Conservation (phyloP, 2,888 invertebrate genomes). For the Anodontia alba region DNA sequence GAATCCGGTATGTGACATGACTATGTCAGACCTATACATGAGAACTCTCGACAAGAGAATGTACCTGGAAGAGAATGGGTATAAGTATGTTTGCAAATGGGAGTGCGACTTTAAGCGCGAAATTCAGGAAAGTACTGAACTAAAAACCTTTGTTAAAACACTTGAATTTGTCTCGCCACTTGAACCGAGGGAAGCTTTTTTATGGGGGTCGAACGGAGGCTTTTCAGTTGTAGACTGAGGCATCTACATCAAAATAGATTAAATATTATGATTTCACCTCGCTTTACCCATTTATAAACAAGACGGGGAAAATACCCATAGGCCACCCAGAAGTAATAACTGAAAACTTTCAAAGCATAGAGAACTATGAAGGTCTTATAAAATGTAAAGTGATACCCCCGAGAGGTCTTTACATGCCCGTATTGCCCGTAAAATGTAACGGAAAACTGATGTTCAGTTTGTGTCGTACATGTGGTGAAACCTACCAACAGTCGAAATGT, state of each 20-base stretch:
- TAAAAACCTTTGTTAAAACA: conserved; percentile 29
- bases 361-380: conserved; percentile 66
- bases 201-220: conserved; percentile 69
- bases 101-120: conserved; percentile 57
- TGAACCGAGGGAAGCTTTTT: conserved; percentile 70
- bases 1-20: conserved; percentile 25
- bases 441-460: conserved; percentile 80
- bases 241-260: conserved; percentile 47
- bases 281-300: conserved; percentile 72
- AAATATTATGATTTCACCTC: conserved; percentile 62
- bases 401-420: conserved; percentile 69
- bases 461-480: conserved; percentile 68
- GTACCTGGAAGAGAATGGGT: conserved; percentile 38
- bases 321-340: conserved; percentile 66
- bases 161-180: conserved; percentile 47
- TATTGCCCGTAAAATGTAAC: conserved; percentile 73
- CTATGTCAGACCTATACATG: conserved; percentile 31
- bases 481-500: conserved; percentile 14
- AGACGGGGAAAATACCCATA: conserved; percentile 59
- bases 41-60: conserved; percentile 30
- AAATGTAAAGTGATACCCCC: conserved; percentile 71
- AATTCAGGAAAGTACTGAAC: conserved; percentile 32
- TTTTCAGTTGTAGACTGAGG: conserved; percentile 61
- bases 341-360: conserved; percentile 52
- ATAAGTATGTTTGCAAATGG: conserved; percentile 56